Percentiles rank a stretch among this genome's conserved stretches.
Conservation (phyloP, 1,140 invertebrate species). For the Steinernema feltiae region DNA sequence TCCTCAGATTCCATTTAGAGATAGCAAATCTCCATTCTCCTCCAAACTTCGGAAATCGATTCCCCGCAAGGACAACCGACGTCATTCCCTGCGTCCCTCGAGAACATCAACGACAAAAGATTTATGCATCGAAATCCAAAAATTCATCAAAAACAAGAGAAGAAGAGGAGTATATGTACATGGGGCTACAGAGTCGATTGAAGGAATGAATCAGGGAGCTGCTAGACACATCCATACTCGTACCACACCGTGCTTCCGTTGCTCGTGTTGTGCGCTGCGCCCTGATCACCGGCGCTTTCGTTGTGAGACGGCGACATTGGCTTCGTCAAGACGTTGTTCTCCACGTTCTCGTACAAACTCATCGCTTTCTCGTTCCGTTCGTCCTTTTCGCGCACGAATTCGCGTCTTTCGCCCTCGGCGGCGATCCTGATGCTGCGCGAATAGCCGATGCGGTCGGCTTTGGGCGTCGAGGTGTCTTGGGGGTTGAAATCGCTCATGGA, state of each 20-base stretch:
- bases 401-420: constrained; percentile 27
- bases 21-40: too few species aligned
- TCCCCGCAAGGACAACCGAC: too few species aligned
- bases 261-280: not conserved
- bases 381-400: constrained; percentile 27
- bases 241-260: constrained; percentile 35
- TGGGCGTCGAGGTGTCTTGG: constrained; percentile 27
- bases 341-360: constrained; percentile 34
- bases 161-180: not conserved
- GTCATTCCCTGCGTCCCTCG: too few species aligned
- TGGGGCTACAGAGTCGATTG: not conserved
- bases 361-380: constrained; percentile 32
- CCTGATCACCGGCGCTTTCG: not conserved
- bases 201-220: not conserved
- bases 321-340: constrained; percentile 27
- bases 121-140: not conserved
- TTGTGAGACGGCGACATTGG: not conserved
- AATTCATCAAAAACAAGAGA: not conserved
- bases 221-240: constrained; percentile 34
- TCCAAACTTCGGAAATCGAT: too few species aligned
- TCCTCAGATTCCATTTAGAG: too few species aligned
- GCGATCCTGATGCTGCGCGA: constrained; percentile 16
- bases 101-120: not conserved
- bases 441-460: constrained; percentile 19
- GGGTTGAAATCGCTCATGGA: constrained; percentile 22